A percentile compares a stretch with the other conserved stretches of the same genome.
Evolutionary conservation across 64 coral and sea anemone genomes (phyloP).

Genomic region (Porites lutea): DNA sequence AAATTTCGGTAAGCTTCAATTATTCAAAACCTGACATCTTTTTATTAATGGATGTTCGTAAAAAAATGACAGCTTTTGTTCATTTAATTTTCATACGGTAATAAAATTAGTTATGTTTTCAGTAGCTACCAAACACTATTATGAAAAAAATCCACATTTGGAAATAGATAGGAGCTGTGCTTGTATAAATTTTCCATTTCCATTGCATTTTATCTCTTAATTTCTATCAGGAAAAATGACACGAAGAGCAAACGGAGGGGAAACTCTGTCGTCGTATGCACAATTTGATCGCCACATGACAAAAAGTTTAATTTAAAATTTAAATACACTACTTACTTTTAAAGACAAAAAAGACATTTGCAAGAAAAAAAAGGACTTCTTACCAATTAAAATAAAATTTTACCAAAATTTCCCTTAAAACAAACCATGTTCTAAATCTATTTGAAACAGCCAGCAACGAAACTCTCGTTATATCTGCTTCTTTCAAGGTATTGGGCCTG

Average conservation of each 20-base stretch:
- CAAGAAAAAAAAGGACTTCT: not conserved
- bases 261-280: not conserved
- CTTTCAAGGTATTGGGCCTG: too few relatives aligned
- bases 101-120: slow-evolving; percentile 1
- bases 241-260: not conserved
- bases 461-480: too few relatives aligned
- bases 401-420: not conserved
- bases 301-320: slow-evolving; percentile 31
- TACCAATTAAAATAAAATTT: not conserved
- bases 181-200: not conserved
- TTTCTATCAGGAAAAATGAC: not conserved
- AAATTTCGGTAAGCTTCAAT: slow-evolving; percentile 5
- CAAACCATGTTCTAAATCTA: not conserved
- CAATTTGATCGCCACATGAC: slow-evolving; percentile 1
- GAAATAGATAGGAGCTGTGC: not conserved
- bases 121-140: not conserved
- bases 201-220: not conserved
- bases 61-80: slow-evolving; percentile 9
- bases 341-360: not conserved
- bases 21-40: slow-evolving; percentile 3
- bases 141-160: not conserved
- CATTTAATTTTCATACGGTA: slow-evolving; percentile 6
- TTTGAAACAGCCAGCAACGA: not conserved
- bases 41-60: not conserved
- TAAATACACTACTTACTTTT: slow-evolving; percentile 10